Evolutionary conservation across 1,140 invertebrate species (phyloP).

Genomic region (Cherax destructor): DNA sequence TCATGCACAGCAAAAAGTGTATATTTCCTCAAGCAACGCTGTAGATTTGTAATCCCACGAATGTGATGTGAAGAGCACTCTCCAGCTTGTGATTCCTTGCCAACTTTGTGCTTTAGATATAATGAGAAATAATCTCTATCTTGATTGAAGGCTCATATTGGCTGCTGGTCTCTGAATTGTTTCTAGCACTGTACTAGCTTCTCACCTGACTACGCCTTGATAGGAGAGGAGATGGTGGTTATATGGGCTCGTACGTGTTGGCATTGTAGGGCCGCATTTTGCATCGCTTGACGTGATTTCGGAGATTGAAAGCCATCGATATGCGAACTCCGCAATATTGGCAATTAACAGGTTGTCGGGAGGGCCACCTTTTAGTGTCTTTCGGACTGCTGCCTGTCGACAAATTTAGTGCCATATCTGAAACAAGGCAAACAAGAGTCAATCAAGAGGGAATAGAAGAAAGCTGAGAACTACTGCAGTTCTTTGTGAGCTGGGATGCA

Average conservation of each 20-base stretch:
- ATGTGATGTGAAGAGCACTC: neutral
- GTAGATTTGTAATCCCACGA: conserved; percentile 1
- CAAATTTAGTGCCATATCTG: conserved; percentile 71
- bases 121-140: neutral
- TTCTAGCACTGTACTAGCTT: conserved; percentile 30
- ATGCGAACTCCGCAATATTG: conserved; percentile 72
- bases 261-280: conserved; percentile 70
- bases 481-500: conserved; percentile 58
- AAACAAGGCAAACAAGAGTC: conserved; percentile 71
- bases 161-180: conserved; percentile 3
- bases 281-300: conserved; percentile 72
- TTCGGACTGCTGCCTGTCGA: conserved; percentile 71
- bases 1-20: neutral
- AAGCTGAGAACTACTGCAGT: conserved; percentile 48
- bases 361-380: conserved; percentile 72
- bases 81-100: conserved; percentile 24
- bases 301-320: conserved; percentile 72
- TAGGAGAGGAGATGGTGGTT: conserved; percentile 64
- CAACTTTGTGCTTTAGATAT: neutral
- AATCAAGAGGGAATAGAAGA: conserved; percentile 63
- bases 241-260: conserved; percentile 62
- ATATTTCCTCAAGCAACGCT: neutral
- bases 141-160: conserved; percentile 11
- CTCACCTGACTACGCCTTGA: conserved; percentile 66
- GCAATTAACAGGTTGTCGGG: conserved; percentile 72